These are phyloP conservation scores for Ceratitis capitata DNA, from an alignment of 1,140 invertebrate genomes.

Conservation along the genomic window DNA sequence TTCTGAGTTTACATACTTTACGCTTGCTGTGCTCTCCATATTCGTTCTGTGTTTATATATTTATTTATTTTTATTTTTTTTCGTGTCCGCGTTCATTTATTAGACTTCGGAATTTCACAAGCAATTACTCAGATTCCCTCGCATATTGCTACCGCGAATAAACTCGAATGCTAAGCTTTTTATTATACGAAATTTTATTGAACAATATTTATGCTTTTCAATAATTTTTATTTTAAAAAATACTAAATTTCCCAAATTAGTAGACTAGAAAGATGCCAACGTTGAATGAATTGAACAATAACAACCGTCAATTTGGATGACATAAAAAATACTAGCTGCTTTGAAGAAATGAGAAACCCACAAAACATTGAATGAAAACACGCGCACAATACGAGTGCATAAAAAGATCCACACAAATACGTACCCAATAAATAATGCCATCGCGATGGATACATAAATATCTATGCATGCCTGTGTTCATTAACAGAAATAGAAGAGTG, in stretches of 20 bases:
- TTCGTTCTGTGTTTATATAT: background rate
- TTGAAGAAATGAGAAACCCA: background rate
- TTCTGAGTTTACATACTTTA: background rate
- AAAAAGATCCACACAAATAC: background rate
- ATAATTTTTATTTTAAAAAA: background rate
- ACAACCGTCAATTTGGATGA: background rate
- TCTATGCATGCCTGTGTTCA: no score
- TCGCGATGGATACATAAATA: no score
- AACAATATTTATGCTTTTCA: background rate
- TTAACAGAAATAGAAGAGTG: background rate
- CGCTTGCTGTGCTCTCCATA: background rate
- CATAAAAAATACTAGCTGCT: constrained; percentile 2
- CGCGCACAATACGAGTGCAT: background rate
- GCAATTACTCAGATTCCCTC: background rate
- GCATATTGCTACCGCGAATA: background rate
- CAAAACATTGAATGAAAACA: background rate
- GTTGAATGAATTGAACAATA: no score
- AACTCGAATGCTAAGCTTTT: background rate
- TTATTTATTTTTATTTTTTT: background rate
- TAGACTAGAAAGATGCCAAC: background rate
- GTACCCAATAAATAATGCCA: no score
- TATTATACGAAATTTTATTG: background rate
- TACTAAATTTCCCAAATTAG: background rate
- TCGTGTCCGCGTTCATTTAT: background rate
- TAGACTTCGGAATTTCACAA: background rate